Evolutionary conservation across 2,888 invertebrate genomes (phyloP).

Genomic region (Mythimna lalbum): DNA sequence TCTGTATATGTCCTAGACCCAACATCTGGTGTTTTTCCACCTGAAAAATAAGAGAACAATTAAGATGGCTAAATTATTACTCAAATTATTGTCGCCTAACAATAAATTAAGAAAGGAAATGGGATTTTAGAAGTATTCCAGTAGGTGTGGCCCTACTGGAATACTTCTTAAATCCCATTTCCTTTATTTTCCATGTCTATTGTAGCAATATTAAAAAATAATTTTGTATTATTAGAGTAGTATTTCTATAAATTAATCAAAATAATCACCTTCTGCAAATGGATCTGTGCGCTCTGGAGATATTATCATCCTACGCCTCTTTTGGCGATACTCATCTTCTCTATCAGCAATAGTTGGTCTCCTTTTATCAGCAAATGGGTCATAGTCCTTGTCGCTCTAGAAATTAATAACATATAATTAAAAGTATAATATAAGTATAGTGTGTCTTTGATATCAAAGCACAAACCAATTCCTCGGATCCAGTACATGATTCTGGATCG

Average conservation of each 20-base stretch:
- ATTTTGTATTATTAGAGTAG: background rate
- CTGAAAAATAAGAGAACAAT: slow-evolving; percentile 90
- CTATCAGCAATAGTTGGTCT: slow-evolving; percentile 98
- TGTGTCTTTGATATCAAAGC: no score
- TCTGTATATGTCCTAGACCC: slow-evolving; percentile 98
- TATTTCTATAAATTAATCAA: background rate
- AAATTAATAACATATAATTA: slow-evolving; percentile 49
- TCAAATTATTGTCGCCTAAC: no score
- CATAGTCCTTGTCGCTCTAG: slow-evolving; percentile 97
- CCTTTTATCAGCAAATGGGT: slow-evolving; percentile 98
- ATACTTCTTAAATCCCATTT: no score
- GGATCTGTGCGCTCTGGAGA: slow-evolving; percentile 99
- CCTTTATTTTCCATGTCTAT: no score
- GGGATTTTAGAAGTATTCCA: background rate
- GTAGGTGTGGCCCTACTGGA: no score
- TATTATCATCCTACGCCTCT: slow-evolving; percentile 96
- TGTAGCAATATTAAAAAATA: background rate
- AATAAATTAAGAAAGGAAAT: background rate
- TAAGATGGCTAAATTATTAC: background rate
- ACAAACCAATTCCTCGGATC: no score
- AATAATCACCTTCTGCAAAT: slow-evolving; percentile 97
- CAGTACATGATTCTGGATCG: no score
- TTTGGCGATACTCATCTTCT: slow-evolving; percentile 98
- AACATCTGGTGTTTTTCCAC: slow-evolving; percentile 99
- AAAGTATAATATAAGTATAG: no score